Conservation (phyloP, 2,888 invertebrate genomes). For the Magallana nippona region DNA sequence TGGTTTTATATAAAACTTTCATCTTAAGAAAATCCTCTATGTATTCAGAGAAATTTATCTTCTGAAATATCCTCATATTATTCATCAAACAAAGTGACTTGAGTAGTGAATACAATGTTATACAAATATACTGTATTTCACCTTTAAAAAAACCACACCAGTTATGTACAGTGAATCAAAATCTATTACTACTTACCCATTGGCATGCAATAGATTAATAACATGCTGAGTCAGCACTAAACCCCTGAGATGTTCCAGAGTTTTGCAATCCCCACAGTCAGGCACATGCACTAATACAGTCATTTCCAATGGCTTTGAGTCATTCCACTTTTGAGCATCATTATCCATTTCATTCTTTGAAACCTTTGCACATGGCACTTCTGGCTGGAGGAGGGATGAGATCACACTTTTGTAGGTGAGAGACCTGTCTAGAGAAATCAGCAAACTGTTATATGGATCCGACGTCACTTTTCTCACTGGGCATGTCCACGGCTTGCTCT, state of each 20-base stretch:
- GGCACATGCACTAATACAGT: constrained; percentile 11
- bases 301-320: background rate
- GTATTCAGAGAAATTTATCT: too few relatives aligned
- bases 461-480: constrained; percentile 30
- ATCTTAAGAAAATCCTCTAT: too few relatives aligned
- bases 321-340: background rate
- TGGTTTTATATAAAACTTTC: too few relatives aligned
- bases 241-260: constrained; percentile 37
- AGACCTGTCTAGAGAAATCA: constrained; percentile 44
- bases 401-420: constrained; percentile 37
- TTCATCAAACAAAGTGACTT: too few relatives aligned
- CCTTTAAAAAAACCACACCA: too few relatives aligned
- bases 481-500: constrained; percentile 23
- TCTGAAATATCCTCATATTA: too few relatives aligned
- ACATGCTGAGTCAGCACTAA: constrained; percentile 56
- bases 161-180: too few relatives aligned
- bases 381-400: constrained; percentile 4
- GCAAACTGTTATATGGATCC: constrained; percentile 41
- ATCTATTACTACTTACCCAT: constrained; percentile 55
- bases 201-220: constrained; percentile 49
- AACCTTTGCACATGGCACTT: background rate
- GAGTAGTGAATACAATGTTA: too few relatives aligned
- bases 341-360: background rate
- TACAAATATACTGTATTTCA: too few relatives aligned
- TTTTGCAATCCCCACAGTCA: background rate